Evolutionary conservation across 2,888 invertebrate species (phyloP).

Genomic region (Mesoligia furuncula): DNA sequence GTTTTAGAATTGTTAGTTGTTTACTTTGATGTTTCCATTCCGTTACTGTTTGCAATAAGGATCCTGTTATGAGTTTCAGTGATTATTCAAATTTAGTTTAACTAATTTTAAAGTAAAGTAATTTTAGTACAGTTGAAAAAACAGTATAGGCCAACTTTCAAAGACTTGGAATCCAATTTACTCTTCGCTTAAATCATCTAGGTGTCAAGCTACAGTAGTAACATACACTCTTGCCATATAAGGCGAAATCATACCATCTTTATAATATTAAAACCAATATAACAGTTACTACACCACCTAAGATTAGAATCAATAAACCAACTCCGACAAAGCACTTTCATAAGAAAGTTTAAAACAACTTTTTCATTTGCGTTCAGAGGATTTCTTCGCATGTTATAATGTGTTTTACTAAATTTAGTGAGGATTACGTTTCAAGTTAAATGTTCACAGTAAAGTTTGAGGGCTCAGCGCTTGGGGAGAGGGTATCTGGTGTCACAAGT

Average conservation of each 20-base stretch:
- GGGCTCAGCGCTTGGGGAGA: conserved; percentile 35
- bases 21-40: conserved; percentile 10
- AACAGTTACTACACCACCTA: conserved; percentile 18
- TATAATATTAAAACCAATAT: not conserved
- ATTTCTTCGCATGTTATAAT: conserved; percentile 36
- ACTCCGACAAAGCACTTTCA: conserved; percentile 29
- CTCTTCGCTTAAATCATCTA: not conserved
- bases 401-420: conserved; percentile 61
- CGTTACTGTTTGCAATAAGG: not conserved
- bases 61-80: not conserved
- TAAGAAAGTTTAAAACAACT: conserved; percentile 35
- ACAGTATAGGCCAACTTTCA: not conserved
- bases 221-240: not conserved
- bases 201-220: not conserved
- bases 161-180: not conserved
- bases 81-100: not conserved
- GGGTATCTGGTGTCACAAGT: conserved; percentile 54
- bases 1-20: conserved; percentile 1
- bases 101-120: not conserved
- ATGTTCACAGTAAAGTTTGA: conserved; percentile 50
- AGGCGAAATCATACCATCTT: not conserved
- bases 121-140: not conserved
- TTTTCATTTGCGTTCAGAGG: conserved; percentile 46
- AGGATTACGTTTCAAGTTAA: conserved; percentile 45
- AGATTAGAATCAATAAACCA: conserved; percentile 32